Conservation (phyloP, 2,888 invertebrate species). For the Ectemnius cavifrons region DNA sequence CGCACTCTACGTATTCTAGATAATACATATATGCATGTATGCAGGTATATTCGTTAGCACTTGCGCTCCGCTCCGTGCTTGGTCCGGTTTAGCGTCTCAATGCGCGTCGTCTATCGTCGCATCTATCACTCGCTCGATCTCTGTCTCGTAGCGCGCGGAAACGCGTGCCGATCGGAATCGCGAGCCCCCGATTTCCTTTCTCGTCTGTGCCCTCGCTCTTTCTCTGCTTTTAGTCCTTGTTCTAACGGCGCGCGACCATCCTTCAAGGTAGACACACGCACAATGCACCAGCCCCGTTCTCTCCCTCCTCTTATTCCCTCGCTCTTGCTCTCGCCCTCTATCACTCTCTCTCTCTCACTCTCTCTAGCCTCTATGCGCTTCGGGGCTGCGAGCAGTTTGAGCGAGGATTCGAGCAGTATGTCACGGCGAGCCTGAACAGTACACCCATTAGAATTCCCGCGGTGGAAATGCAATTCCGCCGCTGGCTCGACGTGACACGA, state of each 20-base stretch:
- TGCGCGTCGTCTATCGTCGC: constrained; percentile 30
- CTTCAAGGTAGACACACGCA: too few species aligned
- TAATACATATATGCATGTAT: neutral
- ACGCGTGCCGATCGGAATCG: constrained; percentile 11
- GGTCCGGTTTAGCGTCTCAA: constrained; percentile 14
- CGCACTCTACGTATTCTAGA: constrained; percentile 12
- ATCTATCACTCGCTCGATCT: constrained; percentile 52
- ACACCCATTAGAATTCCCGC: too few species aligned
- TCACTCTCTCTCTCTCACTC: too few species aligned
- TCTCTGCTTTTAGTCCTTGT: neutral
- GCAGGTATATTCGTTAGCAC: neutral
- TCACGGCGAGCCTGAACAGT: too few species aligned
- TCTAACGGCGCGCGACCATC: constrained; percentile 5
- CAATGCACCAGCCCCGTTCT: too few species aligned
- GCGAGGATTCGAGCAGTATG: too few species aligned
- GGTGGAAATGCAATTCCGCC: too few species aligned
- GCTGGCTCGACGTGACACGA: too few species aligned
- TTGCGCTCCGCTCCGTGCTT: constrained; percentile 25
- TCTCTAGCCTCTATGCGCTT: too few species aligned
- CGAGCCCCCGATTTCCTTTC: constrained; percentile 24
- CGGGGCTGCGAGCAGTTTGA: too few species aligned
- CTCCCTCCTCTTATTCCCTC: too few species aligned
- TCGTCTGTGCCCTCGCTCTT: constrained; percentile 25
- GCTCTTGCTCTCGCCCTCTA: too few species aligned
- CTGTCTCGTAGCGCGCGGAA: constrained; percentile 46